Evolutionary conservation across 2,888 invertebrate genomes (phyloP), one percentile per base, ranked within the genome.

Genomic region (Yponomeuta sedellus): DNA sequence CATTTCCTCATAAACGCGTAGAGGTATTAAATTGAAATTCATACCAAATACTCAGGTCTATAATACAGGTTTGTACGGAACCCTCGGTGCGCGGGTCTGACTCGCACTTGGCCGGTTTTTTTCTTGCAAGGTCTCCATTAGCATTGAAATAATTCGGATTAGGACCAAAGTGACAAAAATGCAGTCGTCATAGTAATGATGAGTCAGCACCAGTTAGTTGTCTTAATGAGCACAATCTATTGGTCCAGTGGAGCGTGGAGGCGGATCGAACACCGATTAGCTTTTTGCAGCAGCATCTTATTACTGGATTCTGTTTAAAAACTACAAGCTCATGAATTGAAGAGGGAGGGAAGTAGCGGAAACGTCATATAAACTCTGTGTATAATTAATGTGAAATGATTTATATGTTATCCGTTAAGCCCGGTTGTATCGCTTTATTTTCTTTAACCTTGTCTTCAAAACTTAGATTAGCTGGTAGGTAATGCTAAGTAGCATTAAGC

Each of bases 201-300:
- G 16, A 52, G 16, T 12, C 44, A 52, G 16, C 44, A 52, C n/a
- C n/a, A n/a, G 44, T 44, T 44, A 10, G 2, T 52, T 52, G 44
- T 52, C 44, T 16, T 44, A 52, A 52, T 52, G 44, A 52, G 5
- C 16, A 52, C 61, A 61, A 61, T 61, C 61, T 61, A 61, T 28
- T 61, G 61, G 61, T 61, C 25, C 34, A 61, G 16, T 61, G 61
- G 61, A 61, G 61, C 61, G 61, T 12, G 59, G 16, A 16, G 44
- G 16, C 16, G 4, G 16, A 52, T 52, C 44, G 44, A 52, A 52
- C 44, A 16, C 16, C 44, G 44, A 52, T 16, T 52, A 16, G 44
- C 44, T 12, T 52, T 52, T 52, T 52, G 44, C 44, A 16, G 44
- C 16, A 52, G 44, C 34, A 34, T 34, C 34, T 34, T 34, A 34